A percentile compares a stretch with the other conserved stretches of the same genome.
These are phyloP conservation scores for Lithophane ornitopus DNA, from an alignment of 2,888 invertebrate genomes.

Conservation along the genomic window DNA sequence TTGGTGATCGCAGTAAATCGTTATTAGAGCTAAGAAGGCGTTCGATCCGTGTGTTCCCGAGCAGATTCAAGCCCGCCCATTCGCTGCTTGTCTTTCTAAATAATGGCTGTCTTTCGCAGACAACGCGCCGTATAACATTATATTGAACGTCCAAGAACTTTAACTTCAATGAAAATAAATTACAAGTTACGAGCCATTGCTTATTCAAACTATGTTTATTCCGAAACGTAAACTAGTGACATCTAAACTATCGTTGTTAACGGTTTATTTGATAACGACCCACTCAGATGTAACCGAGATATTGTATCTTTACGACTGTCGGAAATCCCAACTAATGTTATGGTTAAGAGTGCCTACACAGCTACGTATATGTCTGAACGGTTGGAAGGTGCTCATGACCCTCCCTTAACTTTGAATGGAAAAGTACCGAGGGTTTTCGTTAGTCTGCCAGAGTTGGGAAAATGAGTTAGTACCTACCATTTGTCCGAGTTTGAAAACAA, in stretches of 20 bases:
- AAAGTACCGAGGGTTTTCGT: conserved; percentile 52
- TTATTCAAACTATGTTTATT: conserved; percentile 25
- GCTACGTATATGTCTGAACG: conserved; percentile 37
- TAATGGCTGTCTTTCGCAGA: conserved; percentile 58
- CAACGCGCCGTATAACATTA: conserved; percentile 46
- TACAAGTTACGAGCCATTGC: conserved; percentile 26
- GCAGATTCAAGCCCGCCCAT: conserved; percentile 52
- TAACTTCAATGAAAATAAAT: conserved; percentile 44
- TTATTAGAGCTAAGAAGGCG: conserved; percentile 44
- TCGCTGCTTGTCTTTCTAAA: conserved; percentile 62
- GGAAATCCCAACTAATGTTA: conserved; percentile 54
- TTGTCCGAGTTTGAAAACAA: conserved; percentile 32
- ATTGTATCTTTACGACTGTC: conserved; percentile 54
- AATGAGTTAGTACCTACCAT: conserved; percentile 53
- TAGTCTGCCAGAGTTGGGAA: conserved; percentile 42
- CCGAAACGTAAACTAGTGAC: conserved; percentile 10
- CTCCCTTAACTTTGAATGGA: conserved; percentile 53
- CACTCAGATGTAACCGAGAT: conserved; percentile 44
- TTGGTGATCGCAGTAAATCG: conserved; percentile 45
- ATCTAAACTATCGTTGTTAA: conserved; percentile 27
- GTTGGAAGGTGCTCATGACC: conserved; percentile 52
- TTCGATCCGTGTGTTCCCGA: conserved; percentile 46
- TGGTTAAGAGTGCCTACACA: conserved; percentile 18
- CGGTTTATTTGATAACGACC: conserved; percentile 47
- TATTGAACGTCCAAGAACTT: conserved; percentile 38